These are phyloP conservation scores for Cyclophora albipunctata DNA, from an alignment of 2,888 invertebrate genomes.

Conservation along the genomic window DNA sequence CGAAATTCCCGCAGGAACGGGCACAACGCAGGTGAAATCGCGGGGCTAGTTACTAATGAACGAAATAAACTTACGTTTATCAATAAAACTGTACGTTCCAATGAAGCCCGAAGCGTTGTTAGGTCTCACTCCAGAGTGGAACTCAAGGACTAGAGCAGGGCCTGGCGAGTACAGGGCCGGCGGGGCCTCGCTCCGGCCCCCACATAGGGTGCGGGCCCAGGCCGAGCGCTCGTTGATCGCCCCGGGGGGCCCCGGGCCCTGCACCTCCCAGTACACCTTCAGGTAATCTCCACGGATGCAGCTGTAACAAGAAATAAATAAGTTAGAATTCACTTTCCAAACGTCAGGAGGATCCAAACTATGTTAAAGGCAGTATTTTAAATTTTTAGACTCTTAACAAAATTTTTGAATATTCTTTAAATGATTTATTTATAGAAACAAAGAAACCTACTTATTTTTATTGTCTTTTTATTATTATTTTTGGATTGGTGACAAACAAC, in stretches of 20 bases:
- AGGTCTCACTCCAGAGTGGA: slow-evolving; percentile 77
- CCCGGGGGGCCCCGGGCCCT: slow-evolving; percentile 80
- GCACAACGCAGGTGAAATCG: too few species aligned
- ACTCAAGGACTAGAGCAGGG: slow-evolving; percentile 83
- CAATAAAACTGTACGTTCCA: slow-evolving; percentile 85
- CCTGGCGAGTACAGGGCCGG: slow-evolving; percentile 85
- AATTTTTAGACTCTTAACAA: too few species aligned
- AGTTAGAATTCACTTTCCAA: background rate
- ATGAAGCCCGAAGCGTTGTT: slow-evolving; percentile 80
- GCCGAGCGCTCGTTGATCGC: slow-evolving; percentile 85
- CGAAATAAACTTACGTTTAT: slow-evolving; percentile 78
- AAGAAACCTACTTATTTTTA: too few species aligned
- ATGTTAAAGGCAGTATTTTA: too few species aligned
- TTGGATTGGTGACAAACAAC: too few species aligned
- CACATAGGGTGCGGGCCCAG: slow-evolving; percentile 84
- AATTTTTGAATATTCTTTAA: too few species aligned
- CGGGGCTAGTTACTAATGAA: too few species aligned
- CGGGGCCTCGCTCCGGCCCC: slow-evolving; percentile 79
- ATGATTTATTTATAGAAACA: too few species aligned
- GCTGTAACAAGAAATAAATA: slow-evolving; percentile 69
- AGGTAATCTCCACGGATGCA: slow-evolving; percentile 84
- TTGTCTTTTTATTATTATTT: too few species aligned
- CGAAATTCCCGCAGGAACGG: too few species aligned
- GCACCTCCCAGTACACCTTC: slow-evolving; percentile 86
- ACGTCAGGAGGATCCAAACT: too few species aligned